Conservation (phyloP, 2,113 vertebrate genomes). For the Nyctibius bracteatus region DNA sequence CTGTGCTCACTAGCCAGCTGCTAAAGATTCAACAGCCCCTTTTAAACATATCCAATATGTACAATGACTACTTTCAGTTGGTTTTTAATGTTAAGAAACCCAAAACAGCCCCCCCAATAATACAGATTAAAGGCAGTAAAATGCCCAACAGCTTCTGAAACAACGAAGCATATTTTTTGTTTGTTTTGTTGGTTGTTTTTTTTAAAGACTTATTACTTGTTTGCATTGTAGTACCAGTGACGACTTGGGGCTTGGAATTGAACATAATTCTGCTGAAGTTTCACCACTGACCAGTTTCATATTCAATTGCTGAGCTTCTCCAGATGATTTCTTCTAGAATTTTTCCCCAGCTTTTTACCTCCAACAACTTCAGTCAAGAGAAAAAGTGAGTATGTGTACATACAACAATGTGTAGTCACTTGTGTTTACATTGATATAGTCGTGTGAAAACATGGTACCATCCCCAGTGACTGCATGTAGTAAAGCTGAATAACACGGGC, state of each 20-base stretch:
- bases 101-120: constrained; percentile 36
- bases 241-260: constrained; percentile 43
- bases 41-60: constrained; percentile 65
- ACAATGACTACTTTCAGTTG: constrained; percentile 32
- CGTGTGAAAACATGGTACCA: constrained; percentile 3
- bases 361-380: constrained; percentile 16
- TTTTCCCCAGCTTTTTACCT: constrained; percentile 41
- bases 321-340: constrained; percentile 10
- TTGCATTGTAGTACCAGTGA: constrained; percentile 50
- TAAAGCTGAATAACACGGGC: background rate
- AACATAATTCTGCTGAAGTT: constrained; percentile 65
- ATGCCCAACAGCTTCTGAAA: constrained; percentile 69
- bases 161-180: constrained; percentile 37
- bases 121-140: constrained; percentile 62
- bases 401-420: constrained; percentile 16
- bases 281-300: constrained; percentile 63
- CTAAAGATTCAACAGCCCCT: constrained; percentile 57
- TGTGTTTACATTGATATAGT: background rate
- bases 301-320: constrained; percentile 40
- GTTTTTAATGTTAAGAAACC: constrained; percentile 50
- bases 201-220: constrained; percentile 4
- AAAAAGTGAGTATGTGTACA: background rate
- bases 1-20: constrained; percentile 80
- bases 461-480: background rate
- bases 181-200: background rate